Evolutionary conservation across 2,797 vertebrate genomes (phyloP).

Genomic region (Anguilla megastoma): DNA sequence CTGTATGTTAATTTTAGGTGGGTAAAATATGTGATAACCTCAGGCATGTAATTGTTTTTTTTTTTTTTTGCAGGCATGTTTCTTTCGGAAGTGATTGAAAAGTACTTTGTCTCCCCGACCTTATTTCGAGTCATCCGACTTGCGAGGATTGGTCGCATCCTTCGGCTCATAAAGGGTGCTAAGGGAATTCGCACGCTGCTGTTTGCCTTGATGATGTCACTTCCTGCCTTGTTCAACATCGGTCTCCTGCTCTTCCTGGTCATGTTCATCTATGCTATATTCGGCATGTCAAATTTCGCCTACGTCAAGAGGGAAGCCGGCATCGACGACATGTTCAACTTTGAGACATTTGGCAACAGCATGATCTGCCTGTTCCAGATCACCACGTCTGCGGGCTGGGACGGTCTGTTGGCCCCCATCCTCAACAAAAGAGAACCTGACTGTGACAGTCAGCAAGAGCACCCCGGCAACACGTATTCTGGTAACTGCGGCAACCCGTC

Average conservation of each 20-base stretch:
- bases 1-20: neutral
- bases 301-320: slow-evolving; percentile 90
- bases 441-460: slow-evolving; percentile 83
- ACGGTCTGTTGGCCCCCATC: slow-evolving; percentile 85
- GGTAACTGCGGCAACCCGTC: slow-evolving; percentile 91
- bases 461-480: slow-evolving; percentile 83
- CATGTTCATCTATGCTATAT: slow-evolving; percentile 99
- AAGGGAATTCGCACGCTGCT: slow-evolving; percentile 96
- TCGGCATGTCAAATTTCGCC: slow-evolving; percentile 98
- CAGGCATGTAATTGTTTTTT: slow-evolving; percentile 19
- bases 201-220: slow-evolving; percentile 98
- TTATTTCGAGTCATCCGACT: slow-evolving; percentile 95
- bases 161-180: slow-evolving; percentile 94
- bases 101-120: slow-evolving; percentile 94
- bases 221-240: slow-evolving; percentile 95
- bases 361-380: slow-evolving; percentile 98
- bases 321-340: slow-evolving; percentile 98
- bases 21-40: neutral
- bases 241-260: slow-evolving; percentile 95
- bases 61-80: slow-evolving; percentile 82
- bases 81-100: slow-evolving; percentile 87
- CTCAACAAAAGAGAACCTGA: slow-evolving; percentile 88
- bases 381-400: slow-evolving; percentile 94
- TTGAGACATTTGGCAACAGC: slow-evolving; percentile 96
- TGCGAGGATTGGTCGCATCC: slow-evolving; percentile 91